Percentiles rank a stretch among this genome's conserved stretches.
phyloP scores from a whole-genome alignment of 2,888 invertebrate genomes.

The Drosophila nr. perissopoda region DNA sequence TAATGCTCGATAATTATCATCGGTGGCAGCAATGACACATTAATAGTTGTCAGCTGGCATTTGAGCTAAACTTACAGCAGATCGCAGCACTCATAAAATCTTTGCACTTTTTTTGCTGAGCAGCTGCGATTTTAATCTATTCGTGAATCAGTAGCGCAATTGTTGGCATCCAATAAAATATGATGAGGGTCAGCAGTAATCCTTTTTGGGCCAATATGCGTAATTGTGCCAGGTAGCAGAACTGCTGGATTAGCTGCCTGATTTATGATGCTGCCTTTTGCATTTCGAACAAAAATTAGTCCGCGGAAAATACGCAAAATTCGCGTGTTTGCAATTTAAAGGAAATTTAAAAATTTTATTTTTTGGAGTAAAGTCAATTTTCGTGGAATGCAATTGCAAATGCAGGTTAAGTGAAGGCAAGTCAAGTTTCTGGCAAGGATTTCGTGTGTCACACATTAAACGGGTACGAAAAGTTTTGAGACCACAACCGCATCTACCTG shows the following conservation, averaged over 20 bases:
- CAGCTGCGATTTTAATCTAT: constrained; percentile 73
- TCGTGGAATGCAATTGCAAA: constrained; percentile 38
- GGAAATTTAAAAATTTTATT: constrained; percentile 34
- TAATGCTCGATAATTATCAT: constrained; percentile 52
- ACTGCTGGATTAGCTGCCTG: constrained; percentile 35
- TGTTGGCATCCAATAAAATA: constrained; percentile 50
- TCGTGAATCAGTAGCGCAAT: constrained; percentile 65
- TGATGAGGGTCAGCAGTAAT: constrained; percentile 42
- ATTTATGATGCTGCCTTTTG: constrained; percentile 47
- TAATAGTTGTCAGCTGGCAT: constrained; percentile 44
- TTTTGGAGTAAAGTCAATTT: constrained; percentile 6
- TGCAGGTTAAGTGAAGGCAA: constrained; percentile 16
- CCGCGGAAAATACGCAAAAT: constrained; percentile 71
- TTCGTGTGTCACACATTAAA: constrained; percentile 19
- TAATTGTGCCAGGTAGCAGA: constrained; percentile 27
- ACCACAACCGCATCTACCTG: constrained; percentile 42
- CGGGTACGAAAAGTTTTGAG: constrained; percentile 26
- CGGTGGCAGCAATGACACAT: constrained; percentile 45
- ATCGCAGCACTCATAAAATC: constrained; percentile 19
- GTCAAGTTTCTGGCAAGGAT: constrained; percentile 48
- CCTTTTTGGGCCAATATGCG: constrained; percentile 56
- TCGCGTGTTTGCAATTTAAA: constrained; percentile 62
- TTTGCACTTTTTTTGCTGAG: constrained; percentile 5
- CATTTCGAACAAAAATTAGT: constrained; percentile 52
- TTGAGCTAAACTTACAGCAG: constrained; percentile 11